Percentiles rank a stretch among this genome's conserved stretches.
These are phyloP conservation scores for Aphelocoma californica DNA, from an alignment of 2,797 vertebrate genomes.

Conservation along the genomic window DNA sequence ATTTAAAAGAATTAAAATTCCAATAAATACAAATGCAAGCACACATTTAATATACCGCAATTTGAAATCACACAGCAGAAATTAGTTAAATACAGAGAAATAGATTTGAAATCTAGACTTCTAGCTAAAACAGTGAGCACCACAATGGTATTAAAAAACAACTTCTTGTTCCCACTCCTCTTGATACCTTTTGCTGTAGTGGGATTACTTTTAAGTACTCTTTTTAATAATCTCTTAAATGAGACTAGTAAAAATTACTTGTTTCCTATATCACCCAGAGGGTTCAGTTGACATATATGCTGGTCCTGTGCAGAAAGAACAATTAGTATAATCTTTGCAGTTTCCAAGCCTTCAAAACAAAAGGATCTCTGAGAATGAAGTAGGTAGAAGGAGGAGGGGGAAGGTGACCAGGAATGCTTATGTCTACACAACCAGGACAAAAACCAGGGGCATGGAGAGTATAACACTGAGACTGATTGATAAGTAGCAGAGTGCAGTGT, in stretches of 20 bases:
- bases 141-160: neutral
- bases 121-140: neutral
- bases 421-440: slow-evolving; percentile 48
- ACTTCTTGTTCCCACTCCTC: neutral
- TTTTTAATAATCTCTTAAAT: neutral
- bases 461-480: slow-evolving; percentile 63
- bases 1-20: slow-evolving; percentile 40
- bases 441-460: slow-evolving; percentile 49
- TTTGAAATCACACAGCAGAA: neutral
- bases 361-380: neutral
- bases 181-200: neutral
- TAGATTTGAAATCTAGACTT: slow-evolving; percentile 3
- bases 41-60: neutral
- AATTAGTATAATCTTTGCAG: neutral
- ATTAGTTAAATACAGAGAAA: neutral
- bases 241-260: neutral
- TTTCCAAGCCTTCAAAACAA: neutral
- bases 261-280: neutral
- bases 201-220: neutral
- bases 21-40: slow-evolving; percentile 9
- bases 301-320: neutral
- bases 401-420: slow-evolving; percentile 29
- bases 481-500: slow-evolving; percentile 66
- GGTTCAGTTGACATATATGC: neutral
- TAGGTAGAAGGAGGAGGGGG: neutral